Base-by-base conservation (phyloP, 2,888 invertebrate genomes). In the Drosophila merina region DNA sequence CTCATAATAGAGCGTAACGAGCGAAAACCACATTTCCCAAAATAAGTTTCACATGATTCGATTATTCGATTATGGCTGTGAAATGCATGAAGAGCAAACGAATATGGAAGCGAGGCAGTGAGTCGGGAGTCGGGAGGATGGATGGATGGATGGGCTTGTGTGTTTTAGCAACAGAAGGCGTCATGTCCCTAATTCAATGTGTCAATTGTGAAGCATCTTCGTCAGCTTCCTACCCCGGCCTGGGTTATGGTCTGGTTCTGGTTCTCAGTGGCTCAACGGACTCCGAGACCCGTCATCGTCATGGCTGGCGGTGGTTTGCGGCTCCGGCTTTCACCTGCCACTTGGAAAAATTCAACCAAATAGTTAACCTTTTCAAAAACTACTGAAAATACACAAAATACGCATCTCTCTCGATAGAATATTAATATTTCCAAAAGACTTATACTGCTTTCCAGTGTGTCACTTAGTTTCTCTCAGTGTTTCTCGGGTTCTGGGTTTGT, bases 181-280 rank as follows among this genome's bases (percentile, higher is more conserved):
- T 82, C 78, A 70, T 81, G 82, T 83, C 78, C 82, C 82, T 84
- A 84, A 84, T 84, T 83, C 82, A 83, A 83, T 84, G 82, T 83
- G 82, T 84, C 82, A 83, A 83, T 83, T 82, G 70, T 79, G 63
- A 70, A 72, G 79, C 84, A 80, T 76, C 74, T 68, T 71, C 76
- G 59, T 78, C 74, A 71, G 68, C 70, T 62, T 68, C 57, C 38
- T n/a, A 25, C 58, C 48, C 45, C 7, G 33, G 44, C 68, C 73
- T 62, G 57, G 60, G 50, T 57, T 60, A 20, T 30, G 72, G 26
- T n/a, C 57, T 52, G 26, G 20, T 44, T 50, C 26, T 57, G 51
- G 55, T 26, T 62, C 57, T 31, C 60, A 48, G 48, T 57, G 60
- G 60, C 60, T 62, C 60, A 48, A n/a, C 40, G 45, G 33, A 36